These are phyloP conservation scores for Rhineura floridana DNA, from an alignment of 2,113 vertebrate species.

Conservation along the genomic window DNA sequence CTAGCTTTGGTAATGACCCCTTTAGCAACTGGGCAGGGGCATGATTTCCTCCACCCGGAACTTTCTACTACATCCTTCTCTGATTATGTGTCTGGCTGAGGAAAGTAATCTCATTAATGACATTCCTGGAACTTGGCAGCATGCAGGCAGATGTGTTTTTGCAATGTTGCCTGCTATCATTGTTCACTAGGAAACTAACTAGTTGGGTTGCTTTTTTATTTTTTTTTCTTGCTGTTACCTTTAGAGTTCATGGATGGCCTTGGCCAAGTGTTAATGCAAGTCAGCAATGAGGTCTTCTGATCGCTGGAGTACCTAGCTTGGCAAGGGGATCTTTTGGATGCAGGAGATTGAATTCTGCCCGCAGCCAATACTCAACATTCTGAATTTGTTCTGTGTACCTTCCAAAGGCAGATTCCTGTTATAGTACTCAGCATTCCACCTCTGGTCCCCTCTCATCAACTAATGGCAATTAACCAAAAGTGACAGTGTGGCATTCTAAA, in stretches of 20 bases:
- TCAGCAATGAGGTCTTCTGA: conserved; percentile 16
- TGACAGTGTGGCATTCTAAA: background rate
- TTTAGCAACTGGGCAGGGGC: too few species aligned
- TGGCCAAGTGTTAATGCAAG: background rate
- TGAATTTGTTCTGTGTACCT: background rate
- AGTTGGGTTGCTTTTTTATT: background rate
- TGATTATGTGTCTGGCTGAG: too few species aligned
- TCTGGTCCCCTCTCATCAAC: background rate
- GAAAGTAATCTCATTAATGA: too few species aligned
- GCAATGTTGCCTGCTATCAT: background rate
- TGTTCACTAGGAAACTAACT: background rate
- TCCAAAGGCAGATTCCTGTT: background rate
- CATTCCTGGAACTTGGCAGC: background rate
- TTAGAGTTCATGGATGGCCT: conserved; percentile 18
- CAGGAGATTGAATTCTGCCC: conserved; percentile 29
- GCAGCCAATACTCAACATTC: background rate
- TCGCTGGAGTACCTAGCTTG: conserved; percentile 15
- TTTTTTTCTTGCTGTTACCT: background rate
- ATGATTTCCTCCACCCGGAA: too few species aligned
- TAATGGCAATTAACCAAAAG: background rate
- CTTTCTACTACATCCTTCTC: too few species aligned
- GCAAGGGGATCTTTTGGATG: conserved; percentile 1
- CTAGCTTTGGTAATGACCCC: too few species aligned
- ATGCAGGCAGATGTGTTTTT: background rate
- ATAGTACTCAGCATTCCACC: background rate